Percentiles rank a stretch among this genome's conserved stretches.
Conservation (phyloP, 2,888 invertebrate species). For the Melangyna quadrimaculata region DNA sequence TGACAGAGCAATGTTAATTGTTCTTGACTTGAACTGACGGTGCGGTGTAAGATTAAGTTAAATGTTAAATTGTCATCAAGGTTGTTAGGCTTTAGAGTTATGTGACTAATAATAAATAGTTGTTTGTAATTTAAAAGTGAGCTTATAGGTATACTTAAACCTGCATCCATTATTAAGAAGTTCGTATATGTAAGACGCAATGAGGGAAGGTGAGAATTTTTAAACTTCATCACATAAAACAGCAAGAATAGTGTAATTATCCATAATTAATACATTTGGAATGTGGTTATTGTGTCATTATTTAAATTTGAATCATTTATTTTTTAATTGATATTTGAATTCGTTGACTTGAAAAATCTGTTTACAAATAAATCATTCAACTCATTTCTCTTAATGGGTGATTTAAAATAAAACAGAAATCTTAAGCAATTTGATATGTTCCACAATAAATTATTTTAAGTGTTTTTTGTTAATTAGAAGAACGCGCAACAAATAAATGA, state of each 20-base stretch:
- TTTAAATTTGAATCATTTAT: not conserved
- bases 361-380: too few relatives aligned
- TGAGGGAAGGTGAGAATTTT: not conserved
- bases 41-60: conserved; percentile 4
- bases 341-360: not conserved
- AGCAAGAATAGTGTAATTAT: not conserved
- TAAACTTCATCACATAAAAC: not conserved
- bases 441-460: too few relatives aligned
- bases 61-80: conserved; percentile 6
- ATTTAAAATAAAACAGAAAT: too few relatives aligned
- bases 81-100: not conserved
- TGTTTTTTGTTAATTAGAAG: too few relatives aligned
- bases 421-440: too few relatives aligned
- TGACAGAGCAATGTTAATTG: conserved; percentile 32
- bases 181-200: too few relatives aligned
- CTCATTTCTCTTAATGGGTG: too few relatives aligned
- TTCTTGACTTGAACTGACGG: not conserved
- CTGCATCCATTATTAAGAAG: not conserved
- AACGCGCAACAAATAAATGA: too few relatives aligned
- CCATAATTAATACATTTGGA: not conserved
- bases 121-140: conserved; percentile 14
- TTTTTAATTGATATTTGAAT: not conserved
- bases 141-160: not conserved
- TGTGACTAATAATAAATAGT: not conserved
- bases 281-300: not conserved